phyloP scores from a whole-genome alignment of 1,140 invertebrate species.

The Bombus confusus region DNA sequence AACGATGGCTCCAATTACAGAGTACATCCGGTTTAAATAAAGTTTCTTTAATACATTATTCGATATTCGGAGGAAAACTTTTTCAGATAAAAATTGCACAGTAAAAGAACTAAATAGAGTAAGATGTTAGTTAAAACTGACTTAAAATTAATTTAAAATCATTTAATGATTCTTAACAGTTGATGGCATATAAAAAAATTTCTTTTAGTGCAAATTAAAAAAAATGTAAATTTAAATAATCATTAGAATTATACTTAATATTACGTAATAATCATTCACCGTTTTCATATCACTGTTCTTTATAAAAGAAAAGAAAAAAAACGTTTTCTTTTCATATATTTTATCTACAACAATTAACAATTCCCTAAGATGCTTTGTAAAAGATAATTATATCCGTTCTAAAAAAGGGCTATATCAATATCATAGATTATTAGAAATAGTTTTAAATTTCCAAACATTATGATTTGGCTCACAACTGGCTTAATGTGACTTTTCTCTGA shows the following conservation, averaged over 20 bases:
- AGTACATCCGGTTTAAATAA: not conserved
- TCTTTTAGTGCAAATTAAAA: not conserved
- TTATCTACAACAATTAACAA: not conserved
- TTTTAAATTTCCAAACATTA: not conserved
- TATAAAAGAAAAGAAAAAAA: constrained; percentile 8
- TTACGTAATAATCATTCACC: not conserved
- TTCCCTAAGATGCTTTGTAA: not conserved
- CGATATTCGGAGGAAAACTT: constrained; percentile 51
- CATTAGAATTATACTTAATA: not conserved
- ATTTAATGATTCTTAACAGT: not conserved
- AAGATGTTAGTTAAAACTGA: not conserved
- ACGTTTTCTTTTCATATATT: not conserved
- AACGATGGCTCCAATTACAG: not conserved
- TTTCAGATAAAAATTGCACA: constrained; percentile 49
- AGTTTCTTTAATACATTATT: not conserved
- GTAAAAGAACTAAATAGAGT: not conserved
- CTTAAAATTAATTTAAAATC: constrained; percentile 16
- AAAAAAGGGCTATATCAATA: not conserved
- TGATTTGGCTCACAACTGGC: not conserved
- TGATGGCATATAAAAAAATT: not conserved
- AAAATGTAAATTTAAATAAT: not conserved
- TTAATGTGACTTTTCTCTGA: constrained; percentile 3
- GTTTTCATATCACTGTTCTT: not conserved
- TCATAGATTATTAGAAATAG: too few species aligned
- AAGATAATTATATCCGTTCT: not conserved